Base-by-base conservation (phyloP, 2,797 vertebrate genomes). In the Malurus leucopterus region DNA sequence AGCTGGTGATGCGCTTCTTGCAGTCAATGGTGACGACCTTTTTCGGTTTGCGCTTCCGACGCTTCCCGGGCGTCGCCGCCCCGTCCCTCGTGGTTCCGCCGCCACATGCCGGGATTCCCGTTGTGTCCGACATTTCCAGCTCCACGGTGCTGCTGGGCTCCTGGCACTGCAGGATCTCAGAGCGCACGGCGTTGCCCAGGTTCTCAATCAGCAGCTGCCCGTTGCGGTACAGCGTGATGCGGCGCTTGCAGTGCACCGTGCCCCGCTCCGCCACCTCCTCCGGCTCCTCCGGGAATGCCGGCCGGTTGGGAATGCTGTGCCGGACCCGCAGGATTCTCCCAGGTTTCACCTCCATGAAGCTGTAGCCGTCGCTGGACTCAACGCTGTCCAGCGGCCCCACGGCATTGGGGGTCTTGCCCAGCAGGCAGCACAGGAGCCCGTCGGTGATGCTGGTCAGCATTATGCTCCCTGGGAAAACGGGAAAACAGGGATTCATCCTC, bases 121-220 rank as follows among this genome's bases (percentile, higher is more conserved):
- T 27, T 0, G 84, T 29, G 7, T 99, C 98, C 0, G 98, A 96
- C 58, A 98, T 96, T 90, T 99, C 99, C 76, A 98, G 97, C 93
- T 99, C 99, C 27, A 98, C 96, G 0, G 98, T 98, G 76, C 97
- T 97, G 27, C 96, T 97, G 13, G 98, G 97, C 75, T 99, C 98
- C 97, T 97, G 98, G 90, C 98, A 98, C 40, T 98, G 98, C 70
- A 98, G 97, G 93, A 98, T 98, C 94, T 99, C 98, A 1, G 98
- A 98, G 63, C 98, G 98, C 26, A 98, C 96, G 11, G 98, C 97
- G 1, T 98, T 98, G 2, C 98, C 98, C n/a, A 99, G 98, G 94
- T 99, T 99, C 96, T 99, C 98, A 7, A 99, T 99, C 68, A 99
- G 98, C 88, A 99, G 96, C 93, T 99, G 98, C 43, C 99, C 99